Percentiles rank a stretch among this genome's conserved stretches.
Evolutionary conservation across 2,113 vertebrate genomes (phyloP).

Genomic region (Bucco capensis): DNA sequence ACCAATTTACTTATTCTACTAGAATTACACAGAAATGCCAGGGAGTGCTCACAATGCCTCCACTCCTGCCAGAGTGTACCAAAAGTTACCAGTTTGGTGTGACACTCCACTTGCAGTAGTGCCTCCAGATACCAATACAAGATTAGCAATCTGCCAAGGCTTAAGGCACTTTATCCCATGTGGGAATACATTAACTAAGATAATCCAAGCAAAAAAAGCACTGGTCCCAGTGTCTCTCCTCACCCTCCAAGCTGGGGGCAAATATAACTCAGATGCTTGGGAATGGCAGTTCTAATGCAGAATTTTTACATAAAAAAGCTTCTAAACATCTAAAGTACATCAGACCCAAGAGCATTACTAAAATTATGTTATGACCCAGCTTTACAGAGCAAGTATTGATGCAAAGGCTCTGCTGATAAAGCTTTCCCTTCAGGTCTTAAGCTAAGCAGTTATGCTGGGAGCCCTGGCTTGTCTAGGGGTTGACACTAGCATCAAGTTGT

Average conservation of each 20-base stretch:
- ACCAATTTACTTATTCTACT: not conserved
- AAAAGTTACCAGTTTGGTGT: not conserved
- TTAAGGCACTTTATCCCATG: not conserved
- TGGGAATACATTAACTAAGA: not conserved
- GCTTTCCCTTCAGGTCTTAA: not conserved
- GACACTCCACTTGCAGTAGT: not conserved
- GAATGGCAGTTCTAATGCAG: not conserved
- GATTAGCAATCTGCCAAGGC: not conserved
- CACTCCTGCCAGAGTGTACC: not conserved
- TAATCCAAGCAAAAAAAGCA: not conserved
- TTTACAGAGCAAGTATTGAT: not conserved
- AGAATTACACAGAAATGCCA: not conserved
- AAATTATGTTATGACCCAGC: not conserved
- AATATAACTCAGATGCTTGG: not conserved
- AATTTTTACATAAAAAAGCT: not conserved
- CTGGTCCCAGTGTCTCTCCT: not conserved
- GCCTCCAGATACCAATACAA: not conserved
- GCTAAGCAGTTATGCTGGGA: not conserved
- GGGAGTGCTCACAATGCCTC: not conserved
- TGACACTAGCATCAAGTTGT: not conserved
- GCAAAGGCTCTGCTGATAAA: not conserved
- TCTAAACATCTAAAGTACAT: not conserved
- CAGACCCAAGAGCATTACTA: not conserved
- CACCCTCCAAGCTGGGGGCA: not conserved
- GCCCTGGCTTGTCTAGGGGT: rapidly evolving